Conservation (phyloP, 35 echinoderm and acorn worm species). For the Lytechinus variegatus region DNA sequence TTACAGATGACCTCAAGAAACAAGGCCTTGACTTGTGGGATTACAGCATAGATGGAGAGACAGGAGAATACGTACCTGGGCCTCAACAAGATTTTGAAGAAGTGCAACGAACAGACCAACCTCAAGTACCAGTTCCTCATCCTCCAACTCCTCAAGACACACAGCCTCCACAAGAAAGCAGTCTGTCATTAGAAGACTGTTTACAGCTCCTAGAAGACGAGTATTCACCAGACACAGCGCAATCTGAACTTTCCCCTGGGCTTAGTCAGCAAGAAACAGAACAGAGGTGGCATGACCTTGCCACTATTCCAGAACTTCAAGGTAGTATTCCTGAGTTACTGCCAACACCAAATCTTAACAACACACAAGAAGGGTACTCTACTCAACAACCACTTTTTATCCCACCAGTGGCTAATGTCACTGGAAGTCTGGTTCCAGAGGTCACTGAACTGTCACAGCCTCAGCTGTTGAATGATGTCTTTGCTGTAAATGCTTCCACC, state of each 20-base stretch:
- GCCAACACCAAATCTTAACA: constrained; percentile 28
- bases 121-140: constrained; percentile 45
- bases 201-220: constrained; percentile 77
- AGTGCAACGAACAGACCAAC: constrained; percentile 38
- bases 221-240: constrained; percentile 55
- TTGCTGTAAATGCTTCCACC: constrained; percentile 85
- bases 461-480: constrained; percentile 59
- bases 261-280: constrained; percentile 78
- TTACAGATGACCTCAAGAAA: constrained; percentile 67
- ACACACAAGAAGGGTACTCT: constrained; percentile 27
- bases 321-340: constrained; percentile 47
- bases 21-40: constrained; percentile 57
- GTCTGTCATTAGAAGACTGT: constrained; percentile 84
- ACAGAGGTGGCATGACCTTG: constrained; percentile 94
- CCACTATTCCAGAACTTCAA: constrained; percentile 83
- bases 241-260: constrained; percentile 58
- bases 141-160: constrained; percentile 55
- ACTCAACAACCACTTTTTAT: constrained; percentile 23
- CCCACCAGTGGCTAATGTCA: constrained; percentile 15
- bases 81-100: constrained; percentile 40
- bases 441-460: constrained; percentile 53
- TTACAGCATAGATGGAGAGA: constrained; percentile 83
- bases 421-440: background rate
- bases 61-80: constrained; percentile 86
- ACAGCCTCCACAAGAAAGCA: constrained; percentile 32